Percentiles rank a stretch among this genome's conserved stretches.
phyloP scores from a whole-genome alignment of 2,797 vertebrate genomes.

The Centropyge bicolor region DNA sequence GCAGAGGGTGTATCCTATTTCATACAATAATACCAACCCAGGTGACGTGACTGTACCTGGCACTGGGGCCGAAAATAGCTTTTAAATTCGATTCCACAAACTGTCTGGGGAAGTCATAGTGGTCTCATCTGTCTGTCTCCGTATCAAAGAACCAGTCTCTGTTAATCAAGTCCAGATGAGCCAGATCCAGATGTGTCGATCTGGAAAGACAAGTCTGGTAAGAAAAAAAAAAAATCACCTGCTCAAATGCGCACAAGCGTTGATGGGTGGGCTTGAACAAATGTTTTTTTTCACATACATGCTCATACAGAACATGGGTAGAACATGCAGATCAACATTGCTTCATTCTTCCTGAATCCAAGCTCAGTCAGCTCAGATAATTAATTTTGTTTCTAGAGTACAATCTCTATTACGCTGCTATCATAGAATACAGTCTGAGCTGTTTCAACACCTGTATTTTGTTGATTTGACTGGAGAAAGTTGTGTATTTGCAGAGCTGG shows the following conservation, averaged over 20 bases:
- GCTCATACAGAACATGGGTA: not conserved
- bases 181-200: conserved; percentile 31
- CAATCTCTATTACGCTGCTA: not conserved
- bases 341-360: not conserved
- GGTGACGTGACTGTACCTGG: conserved; percentile 75
- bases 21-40: conserved; percentile 70
- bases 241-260: conserved; percentile 5
- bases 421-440: not conserved
- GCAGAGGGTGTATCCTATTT: conserved; percentile 68
- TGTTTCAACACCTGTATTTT: not conserved
- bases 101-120: conserved; percentile 66
- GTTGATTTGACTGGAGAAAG: conserved; percentile 1
- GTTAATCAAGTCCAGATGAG: conserved; percentile 57
- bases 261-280: not conserved
- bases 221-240: conserved; percentile 13
- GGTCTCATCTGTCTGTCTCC: conserved; percentile 70
- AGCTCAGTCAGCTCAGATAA: not conserved
- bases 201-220: conserved; percentile 15
- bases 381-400: not conserved
- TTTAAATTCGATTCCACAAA: conserved; percentile 76
- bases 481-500: conserved; percentile 11
- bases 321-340: conserved; percentile 4
- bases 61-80: conserved; percentile 75
- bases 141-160: conserved; percentile 47
- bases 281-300: conserved; percentile 11